These are phyloP conservation scores for Drosophila engyochracea DNA, from an alignment of 2,888 invertebrate genomes.

Conservation along the genomic window DNA sequence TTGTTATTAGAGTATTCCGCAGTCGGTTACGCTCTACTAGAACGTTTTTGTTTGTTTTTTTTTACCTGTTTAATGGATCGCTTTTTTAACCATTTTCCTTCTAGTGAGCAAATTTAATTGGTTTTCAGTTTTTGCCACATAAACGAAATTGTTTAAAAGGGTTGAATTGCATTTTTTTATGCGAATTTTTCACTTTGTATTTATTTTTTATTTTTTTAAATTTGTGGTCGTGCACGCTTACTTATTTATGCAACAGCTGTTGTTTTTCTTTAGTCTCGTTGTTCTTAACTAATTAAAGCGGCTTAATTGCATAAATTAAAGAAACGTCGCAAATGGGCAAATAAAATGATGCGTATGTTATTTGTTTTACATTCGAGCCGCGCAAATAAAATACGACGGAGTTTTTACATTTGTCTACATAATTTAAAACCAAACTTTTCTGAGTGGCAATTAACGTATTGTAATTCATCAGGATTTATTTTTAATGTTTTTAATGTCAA, in stretches of 20 bases:
- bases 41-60: background rate
- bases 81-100: constrained; percentile 1
- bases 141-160: constrained; percentile 37
- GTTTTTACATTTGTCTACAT: constrained; percentile 8
- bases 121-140: constrained; percentile 38
- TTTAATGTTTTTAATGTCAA: background rate
- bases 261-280: constrained; percentile 38
- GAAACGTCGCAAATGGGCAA: constrained; percentile 15
- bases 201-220: constrained; percentile 1
- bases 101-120: constrained; percentile 45
- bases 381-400: constrained; percentile 36
- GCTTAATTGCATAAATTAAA: constrained; percentile 69
- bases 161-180: constrained; percentile 13
- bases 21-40: background rate
- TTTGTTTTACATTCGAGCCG: constrained; percentile 26
- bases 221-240: background rate
- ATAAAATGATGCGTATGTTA: constrained; percentile 11
- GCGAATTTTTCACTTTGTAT: constrained; percentile 3
- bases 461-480: constrained; percentile 1
- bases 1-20: background rate
- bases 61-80: background rate
- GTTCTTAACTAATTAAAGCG: constrained; percentile 63
- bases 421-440: constrained; percentile 11
- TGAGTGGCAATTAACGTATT: constrained; percentile 21
- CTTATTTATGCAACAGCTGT: constrained; percentile 62